Percentiles rank a stretch among this genome's conserved stretches.
phyloP scores from a whole-genome alignment of 2,113 vertebrate species.

The Anguilla japonica region DNA sequence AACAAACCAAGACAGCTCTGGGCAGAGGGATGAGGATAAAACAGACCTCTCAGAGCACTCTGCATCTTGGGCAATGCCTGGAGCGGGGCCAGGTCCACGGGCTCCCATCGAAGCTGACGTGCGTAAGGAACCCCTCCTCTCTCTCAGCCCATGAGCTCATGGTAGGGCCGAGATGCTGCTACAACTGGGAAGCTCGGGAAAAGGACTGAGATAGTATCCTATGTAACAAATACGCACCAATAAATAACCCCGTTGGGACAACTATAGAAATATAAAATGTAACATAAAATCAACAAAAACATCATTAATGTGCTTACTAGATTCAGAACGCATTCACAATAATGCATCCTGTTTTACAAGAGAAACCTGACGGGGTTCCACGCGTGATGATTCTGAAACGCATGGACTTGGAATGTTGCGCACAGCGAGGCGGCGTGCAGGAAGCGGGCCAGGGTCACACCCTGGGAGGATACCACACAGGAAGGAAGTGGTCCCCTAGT shows the following conservation, averaged over 20 bases:
- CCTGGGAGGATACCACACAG: neutral
- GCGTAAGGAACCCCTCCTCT: neutral
- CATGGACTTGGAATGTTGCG: conserved; percentile 29
- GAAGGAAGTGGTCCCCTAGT: conserved; percentile 58
- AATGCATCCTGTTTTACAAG: neutral
- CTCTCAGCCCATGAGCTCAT: neutral
- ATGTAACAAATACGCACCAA: neutral
- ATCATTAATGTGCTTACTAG: neutral
- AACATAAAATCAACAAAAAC: neutral
- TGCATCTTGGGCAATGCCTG: neutral
- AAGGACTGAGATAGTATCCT: neutral
- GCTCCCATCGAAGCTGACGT: neutral
- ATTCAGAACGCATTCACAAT: neutral
- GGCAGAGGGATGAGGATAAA: neutral
- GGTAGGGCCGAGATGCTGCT: neutral
- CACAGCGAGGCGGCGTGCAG: conserved; percentile 2
- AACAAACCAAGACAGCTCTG: neutral
- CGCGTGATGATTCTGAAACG: neutral
- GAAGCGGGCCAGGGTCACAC: conserved; percentile 26
- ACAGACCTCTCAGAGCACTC: neutral
- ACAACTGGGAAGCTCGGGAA: neutral
- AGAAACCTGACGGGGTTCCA: neutral
- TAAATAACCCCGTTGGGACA: neutral
- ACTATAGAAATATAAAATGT: neutral
- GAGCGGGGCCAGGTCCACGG: neutral